A percentile compares a stretch with the other conserved stretches of the same genome.
Evolutionary conservation across 2,888 invertebrate species (phyloP).

Genomic region (Athripsodes cinereus): DNA sequence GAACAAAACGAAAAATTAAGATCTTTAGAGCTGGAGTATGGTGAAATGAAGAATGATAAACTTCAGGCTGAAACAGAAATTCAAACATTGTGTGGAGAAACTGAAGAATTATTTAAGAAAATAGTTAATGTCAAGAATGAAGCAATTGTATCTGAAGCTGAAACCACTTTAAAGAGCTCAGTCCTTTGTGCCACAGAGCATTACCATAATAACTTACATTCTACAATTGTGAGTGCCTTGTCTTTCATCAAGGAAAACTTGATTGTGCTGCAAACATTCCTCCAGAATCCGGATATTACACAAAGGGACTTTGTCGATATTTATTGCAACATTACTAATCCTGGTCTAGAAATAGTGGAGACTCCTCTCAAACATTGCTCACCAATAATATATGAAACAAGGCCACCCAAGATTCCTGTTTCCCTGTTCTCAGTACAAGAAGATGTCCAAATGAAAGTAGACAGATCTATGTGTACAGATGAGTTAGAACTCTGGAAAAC

Average conservation of each 20-base stretch:
- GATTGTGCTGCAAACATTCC: constrained; percentile 8
- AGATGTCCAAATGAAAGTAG: neutral
- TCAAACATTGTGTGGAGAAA: constrained; percentile 16
- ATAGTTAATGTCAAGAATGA: constrained; percentile 16
- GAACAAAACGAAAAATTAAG: neutral
- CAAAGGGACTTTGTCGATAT: neutral
- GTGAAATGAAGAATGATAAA: constrained; percentile 20
- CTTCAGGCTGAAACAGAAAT: constrained; percentile 17
- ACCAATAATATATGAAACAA: neutral
- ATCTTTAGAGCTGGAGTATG: constrained; percentile 3
- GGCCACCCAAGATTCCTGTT: neutral
- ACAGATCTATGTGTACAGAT: neutral
- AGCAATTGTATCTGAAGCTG: constrained; percentile 20
- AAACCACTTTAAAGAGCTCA: constrained; percentile 20
- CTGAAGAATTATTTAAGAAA: constrained; percentile 23
- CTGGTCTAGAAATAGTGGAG: neutral
- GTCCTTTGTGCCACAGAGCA: constrained; percentile 16
- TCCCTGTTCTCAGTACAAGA: neutral
- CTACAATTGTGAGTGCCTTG: constrained; percentile 13
- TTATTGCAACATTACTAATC: neutral
- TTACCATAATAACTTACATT: constrained; percentile 18
- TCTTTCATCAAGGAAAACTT: constrained; percentile 15
- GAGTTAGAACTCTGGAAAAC: neutral
- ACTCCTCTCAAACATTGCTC: neutral
- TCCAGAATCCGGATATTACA: constrained; percentile 5